phyloP scores from a whole-genome alignment of 2,113 vertebrate genomes.

The Sylvilagus bachmani region DNA sequence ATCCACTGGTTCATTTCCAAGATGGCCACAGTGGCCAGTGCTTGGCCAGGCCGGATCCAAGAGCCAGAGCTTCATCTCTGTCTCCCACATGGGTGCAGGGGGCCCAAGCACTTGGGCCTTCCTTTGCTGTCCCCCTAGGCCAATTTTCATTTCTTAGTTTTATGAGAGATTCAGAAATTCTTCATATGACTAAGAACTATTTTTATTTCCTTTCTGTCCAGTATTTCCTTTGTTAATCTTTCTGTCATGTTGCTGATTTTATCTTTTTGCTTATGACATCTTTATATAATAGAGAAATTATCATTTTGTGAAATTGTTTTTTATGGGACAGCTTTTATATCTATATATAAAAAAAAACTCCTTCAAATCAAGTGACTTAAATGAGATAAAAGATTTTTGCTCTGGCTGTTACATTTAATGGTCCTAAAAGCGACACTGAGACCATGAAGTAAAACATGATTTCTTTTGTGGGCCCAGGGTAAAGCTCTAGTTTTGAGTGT shows the following conservation, averaged over 20 bases:
- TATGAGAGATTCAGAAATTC: background rate
- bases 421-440: background rate
- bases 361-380: background rate
- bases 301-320: slow-evolving; percentile 14
- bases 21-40: too few species aligned
- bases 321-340: background rate
- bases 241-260: background rate
- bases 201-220: slow-evolving; percentile 1
- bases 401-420: background rate
- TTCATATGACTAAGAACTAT: background rate
- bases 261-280: background rate
- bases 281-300: background rate
- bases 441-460: background rate
- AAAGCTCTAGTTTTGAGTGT: background rate
- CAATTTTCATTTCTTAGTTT: background rate
- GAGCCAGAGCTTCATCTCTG: too few species aligned
- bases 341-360: background rate
- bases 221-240: background rate
- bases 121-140: background rate
- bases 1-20: too few species aligned
- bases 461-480: background rate
- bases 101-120: too few species aligned
- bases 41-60: too few species aligned
- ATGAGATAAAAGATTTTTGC: background rate
- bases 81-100: too few species aligned